Base-by-base conservation (phyloP, 2,113 vertebrate genomes). In the Clarias macrocephalus region DNA sequence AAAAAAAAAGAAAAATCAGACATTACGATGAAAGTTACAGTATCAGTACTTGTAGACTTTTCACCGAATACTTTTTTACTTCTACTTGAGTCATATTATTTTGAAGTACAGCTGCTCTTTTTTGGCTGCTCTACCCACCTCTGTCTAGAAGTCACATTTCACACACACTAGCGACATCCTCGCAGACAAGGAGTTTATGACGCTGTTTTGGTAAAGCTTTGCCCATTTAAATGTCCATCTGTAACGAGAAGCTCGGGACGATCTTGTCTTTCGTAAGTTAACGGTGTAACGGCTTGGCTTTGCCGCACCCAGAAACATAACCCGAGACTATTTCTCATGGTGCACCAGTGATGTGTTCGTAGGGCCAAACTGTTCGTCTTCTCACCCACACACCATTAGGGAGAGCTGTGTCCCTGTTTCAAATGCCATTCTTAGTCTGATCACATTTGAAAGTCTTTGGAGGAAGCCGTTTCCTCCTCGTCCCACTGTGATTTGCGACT, bases 331-430 rank as follows among this genome's bases (percentile, higher is more conserved):
- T 3, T 11, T 42, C 10, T 76, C 21, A 76, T 80, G 52, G n/a
- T 9, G n/a, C 66, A 70, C 2, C 70, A 62, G 8, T 42, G 21
- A 54, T 48, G 21, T 19, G 25, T 59, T 48, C 70, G 16, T 13
- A 75, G 70, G 88, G 84, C 87, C 88, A 12, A 7, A 73, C 88
- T 87, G 62, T 76, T 56, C 90, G 73, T 85, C 60, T 66, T 86
- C 6, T 65, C 70, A 65, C 91, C 91, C 89, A 92, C 92, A 89
- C 89, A 88, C 87, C 91, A 94, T 94, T 93, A 94, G 90, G 86
- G 88, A 92, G 91, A 76, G 91, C 91, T 89, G 84, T 87, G 75
- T 91, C 88, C 62, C 87, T 85, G 89, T 90, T 92, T 94, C 93
- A 93, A 92, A 94, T 57, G 80, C 48, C 86, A 87, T 87, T 90